These are phyloP conservation scores for Nesogale talazaci DNA, from an alignment of 2,113 vertebrate genomes.

Conservation along the genomic window DNA sequence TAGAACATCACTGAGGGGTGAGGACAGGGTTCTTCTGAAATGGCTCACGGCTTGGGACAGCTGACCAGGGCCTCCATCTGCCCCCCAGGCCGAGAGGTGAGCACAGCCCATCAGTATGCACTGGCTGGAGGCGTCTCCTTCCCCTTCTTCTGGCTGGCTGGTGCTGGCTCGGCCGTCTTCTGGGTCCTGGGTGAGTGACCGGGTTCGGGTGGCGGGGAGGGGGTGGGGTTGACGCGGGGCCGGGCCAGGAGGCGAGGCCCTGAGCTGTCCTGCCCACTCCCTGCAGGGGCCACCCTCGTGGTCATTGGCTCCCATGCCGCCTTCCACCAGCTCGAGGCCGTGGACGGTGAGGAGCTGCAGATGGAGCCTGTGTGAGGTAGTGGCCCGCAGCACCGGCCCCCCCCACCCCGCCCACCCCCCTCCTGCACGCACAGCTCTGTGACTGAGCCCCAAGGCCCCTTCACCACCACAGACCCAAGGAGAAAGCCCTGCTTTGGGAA, in stretches of 20 bases:
- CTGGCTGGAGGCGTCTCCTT: conserved; percentile 91
- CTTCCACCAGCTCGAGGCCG: conserved; percentile 90
- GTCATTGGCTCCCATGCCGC: conserved; percentile 93
- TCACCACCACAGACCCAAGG: not conserved
- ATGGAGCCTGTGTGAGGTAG: conserved; percentile 82
- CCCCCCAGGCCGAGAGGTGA: conserved; percentile 90
- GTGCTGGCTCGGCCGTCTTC: conserved; percentile 93
- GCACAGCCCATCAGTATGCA: conserved; percentile 90
- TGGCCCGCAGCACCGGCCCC: not conserved
- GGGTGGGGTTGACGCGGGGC: fast-evolving
- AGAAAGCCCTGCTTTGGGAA: conserved; percentile 14
- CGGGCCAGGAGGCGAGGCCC: not conserved
- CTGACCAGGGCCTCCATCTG: not conserved
- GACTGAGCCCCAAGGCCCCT: not conserved
- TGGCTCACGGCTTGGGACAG: fast-evolving
- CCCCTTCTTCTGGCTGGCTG: conserved; percentile 95
- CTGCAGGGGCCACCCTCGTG: conserved; percentile 92
- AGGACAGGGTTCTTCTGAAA: not conserved
- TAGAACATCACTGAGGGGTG: not conserved
- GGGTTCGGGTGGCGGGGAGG: not conserved
- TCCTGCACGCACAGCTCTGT: not conserved
- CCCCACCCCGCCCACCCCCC: not conserved
- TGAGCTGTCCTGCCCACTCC: not conserved
- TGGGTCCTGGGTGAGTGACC: conserved; percentile 92
- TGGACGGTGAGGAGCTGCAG: conserved; percentile 90